These are phyloP conservation scores for Nesospiza acunhae DNA, from an alignment of 2,113 vertebrate genomes.

Conservation along the genomic window DNA sequence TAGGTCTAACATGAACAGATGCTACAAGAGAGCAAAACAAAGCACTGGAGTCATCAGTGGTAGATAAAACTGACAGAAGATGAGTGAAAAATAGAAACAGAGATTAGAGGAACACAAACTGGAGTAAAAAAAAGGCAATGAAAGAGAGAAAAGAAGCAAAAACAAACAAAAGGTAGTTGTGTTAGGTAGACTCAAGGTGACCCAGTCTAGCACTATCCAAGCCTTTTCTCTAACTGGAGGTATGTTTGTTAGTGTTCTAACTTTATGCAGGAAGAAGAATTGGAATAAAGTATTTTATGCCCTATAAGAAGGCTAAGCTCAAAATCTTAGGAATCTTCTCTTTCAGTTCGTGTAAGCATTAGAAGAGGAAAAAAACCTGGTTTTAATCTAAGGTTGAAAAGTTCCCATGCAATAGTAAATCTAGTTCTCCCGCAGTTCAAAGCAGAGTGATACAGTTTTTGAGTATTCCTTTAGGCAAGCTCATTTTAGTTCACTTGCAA, in stretches of 20 bases:
- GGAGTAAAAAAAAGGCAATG: background rate
- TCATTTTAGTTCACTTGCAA: background rate
- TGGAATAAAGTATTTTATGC: background rate
- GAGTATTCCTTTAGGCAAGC: background rate
- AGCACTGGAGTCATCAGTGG: background rate
- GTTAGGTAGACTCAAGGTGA: background rate
- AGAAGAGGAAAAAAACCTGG: background rate
- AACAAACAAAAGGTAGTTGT: background rate
- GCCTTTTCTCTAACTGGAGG: background rate
- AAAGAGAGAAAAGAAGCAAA: background rate
- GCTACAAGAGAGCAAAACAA: background rate
- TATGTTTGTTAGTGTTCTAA: background rate
- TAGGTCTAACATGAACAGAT: background rate
- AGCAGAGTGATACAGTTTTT: background rate
- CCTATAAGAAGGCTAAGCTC: background rate
- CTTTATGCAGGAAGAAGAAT: background rate
- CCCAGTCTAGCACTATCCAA: fast-evolving
- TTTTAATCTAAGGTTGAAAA: background rate
- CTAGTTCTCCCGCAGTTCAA: background rate
- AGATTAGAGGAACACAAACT: background rate
- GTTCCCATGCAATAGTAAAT: background rate
- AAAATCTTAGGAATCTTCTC: background rate
- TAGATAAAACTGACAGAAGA: background rate
- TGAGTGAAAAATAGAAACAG: background rate
- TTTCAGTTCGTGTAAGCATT: background rate